Evolutionary conservation across 2,888 invertebrate species (phyloP).

Genomic region (Itoplectis maculator): DNA sequence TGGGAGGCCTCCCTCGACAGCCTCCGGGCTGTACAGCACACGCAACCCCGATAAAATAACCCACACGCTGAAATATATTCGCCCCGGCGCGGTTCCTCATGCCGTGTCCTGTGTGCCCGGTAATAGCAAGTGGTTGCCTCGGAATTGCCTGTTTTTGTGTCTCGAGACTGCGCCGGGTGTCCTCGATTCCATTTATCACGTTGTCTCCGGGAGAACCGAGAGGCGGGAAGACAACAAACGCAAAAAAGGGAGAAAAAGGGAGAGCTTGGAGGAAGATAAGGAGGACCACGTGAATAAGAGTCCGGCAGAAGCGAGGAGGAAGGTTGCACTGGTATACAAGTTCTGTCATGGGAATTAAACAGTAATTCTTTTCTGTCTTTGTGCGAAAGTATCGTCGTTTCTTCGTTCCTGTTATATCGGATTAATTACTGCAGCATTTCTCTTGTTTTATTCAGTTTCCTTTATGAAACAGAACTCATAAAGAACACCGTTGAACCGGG

Average conservation of each 20-base stretch:
- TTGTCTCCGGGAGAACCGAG: conserved; percentile 51
- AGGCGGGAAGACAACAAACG: conserved; percentile 1
- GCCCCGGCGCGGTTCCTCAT: neutral
- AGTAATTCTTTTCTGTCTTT: conserved; percentile 50
- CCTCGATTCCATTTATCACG: conserved; percentile 73
- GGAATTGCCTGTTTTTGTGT: conserved; percentile 67
- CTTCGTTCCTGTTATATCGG: conserved; percentile 41
- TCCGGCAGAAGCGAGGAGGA: neutral
- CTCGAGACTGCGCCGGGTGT: conserved; percentile 35
- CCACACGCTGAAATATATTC: conserved; percentile 27
- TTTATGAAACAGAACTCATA: neutral
- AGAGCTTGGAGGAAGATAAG: conserved; percentile 13
- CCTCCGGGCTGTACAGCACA: conserved; percentile 67
- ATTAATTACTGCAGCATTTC: conserved; percentile 40
- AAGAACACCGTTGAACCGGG: neutral
- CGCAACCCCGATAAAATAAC: conserved; percentile 69
- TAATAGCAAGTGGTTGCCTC: conserved; percentile 23
- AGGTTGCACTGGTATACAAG: conserved; percentile 13
- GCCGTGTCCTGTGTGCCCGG: neutral
- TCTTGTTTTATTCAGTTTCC: too few relatives aligned
- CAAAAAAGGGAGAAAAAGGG: conserved; percentile 24
- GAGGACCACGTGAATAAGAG: conserved; percentile 33
- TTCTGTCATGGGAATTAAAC: conserved; percentile 44
- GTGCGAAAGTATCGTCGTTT: conserved; percentile 35
- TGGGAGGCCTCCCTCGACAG: conserved; percentile 2